A percentile compares a stretch with the other conserved stretches of the same genome.
Evolutionary conservation across 1,140 invertebrate genomes (phyloP).

Genomic region (Bombus pyrosoma): DNA sequence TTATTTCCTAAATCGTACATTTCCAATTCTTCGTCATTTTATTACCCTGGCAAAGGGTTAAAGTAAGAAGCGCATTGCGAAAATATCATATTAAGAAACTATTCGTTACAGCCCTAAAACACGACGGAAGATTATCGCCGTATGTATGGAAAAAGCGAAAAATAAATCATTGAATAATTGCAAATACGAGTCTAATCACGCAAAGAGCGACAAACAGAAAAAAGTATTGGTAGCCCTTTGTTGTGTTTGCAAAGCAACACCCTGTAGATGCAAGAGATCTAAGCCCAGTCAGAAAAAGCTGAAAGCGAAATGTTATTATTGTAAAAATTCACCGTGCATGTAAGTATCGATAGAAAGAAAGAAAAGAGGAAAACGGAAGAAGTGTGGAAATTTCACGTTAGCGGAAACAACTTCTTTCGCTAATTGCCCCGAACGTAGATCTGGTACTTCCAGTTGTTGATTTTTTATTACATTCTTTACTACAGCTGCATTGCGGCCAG

Average conservation of each 20-base stretch:
- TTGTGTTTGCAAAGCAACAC: constrained; percentile 55
- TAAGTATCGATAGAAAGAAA: constrained; percentile 43
- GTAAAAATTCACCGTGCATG: constrained; percentile 73
- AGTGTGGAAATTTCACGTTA: neutral
- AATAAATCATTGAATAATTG: constrained; percentile 45
- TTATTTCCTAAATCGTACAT: too few relatives aligned
- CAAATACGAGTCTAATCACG: constrained; percentile 17
- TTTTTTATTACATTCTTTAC: constrained; percentile 52
- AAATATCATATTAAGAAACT: too few relatives aligned
- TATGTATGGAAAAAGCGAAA: constrained; percentile 34
- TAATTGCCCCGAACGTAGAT: constrained; percentile 24
- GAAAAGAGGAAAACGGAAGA: neutral
- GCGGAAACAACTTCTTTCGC: neutral
- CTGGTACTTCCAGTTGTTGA: constrained; percentile 38
- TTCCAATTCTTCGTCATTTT: neutral
- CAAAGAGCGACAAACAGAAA: constrained; percentile 19
- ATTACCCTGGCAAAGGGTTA: neutral
- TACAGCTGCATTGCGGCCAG: constrained; percentile 54
- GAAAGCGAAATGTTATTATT: constrained; percentile 73
- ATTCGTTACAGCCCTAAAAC: constrained; percentile 26
- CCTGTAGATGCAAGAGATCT: constrained; percentile 61
- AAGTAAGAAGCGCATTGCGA: neutral
- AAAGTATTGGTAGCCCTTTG: constrained; percentile 38
- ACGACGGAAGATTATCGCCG: constrained; percentile 9
- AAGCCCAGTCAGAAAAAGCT: constrained; percentile 50